Percentiles rank a stretch among this genome's conserved stretches.
Conservation (phyloP, 2,888 invertebrate genomes). For the Eristalinus sepulchralis region DNA sequence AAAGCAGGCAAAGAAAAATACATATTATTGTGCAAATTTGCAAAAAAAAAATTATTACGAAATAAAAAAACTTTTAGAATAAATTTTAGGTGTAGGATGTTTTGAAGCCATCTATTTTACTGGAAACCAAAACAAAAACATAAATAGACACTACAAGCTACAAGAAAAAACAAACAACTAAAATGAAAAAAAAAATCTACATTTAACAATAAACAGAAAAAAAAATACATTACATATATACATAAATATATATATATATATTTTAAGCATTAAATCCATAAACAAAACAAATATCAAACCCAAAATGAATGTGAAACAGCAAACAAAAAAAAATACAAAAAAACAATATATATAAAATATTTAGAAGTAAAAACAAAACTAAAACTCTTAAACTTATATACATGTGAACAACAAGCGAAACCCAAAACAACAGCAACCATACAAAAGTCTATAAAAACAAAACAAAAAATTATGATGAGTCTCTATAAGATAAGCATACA, state of each 20-base stretch:
- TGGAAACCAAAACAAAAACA: conserved; percentile 1
- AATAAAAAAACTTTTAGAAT: conserved; percentile 28
- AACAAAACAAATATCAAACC: conserved; percentile 13
- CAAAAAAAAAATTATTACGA: conserved; percentile 6
- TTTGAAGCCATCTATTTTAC: not conserved
- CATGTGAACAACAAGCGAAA: conserved; percentile 29
- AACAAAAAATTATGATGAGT: conserved; percentile 14
- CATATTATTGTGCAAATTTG: conserved; percentile 63
- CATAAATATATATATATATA: conserved; percentile 16
- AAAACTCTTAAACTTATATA: conserved; percentile 40
- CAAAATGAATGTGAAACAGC: conserved; percentile 62
- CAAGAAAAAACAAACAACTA: conserved; percentile 31
- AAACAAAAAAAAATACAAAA: conserved; percentile 29
- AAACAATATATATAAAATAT: conserved; percentile 13
- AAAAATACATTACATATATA: conserved; percentile 57
- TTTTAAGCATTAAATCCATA: conserved; percentile 52
- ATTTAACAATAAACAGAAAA: conserved; percentile 33
- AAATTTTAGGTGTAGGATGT: conserved; percentile 39
- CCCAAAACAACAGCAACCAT: not conserved
- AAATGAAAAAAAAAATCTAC: conserved; percentile 32
- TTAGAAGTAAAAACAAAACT: conserved; percentile 35
- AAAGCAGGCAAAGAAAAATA: conserved; percentile 50
- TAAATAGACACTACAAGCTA: conserved; percentile 52
- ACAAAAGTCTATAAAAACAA: conserved; percentile 10
- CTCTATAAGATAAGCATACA: conserved; percentile 44